Evolutionary conservation across 2,888 invertebrate genomes (phyloP).

Genomic region (Synergus laeviventris): DNA sequence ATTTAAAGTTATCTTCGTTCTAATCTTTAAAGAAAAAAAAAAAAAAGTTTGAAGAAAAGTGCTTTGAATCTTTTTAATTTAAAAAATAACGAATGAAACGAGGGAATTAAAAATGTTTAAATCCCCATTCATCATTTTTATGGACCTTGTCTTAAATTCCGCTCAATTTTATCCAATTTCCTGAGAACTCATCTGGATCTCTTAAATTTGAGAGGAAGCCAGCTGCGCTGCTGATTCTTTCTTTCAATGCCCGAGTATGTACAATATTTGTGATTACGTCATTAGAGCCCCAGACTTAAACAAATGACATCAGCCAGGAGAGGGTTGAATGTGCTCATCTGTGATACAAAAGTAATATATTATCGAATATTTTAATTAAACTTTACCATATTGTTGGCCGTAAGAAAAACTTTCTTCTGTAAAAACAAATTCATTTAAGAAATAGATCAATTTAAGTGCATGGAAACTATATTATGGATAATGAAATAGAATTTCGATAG

Average conservation of each 20-base stretch:
- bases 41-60: not conserved
- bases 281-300: not conserved
- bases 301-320: not conserved
- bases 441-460: no score
- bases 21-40: not conserved
- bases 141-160: not conserved
- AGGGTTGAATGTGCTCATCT: no score
- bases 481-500: no score
- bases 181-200: slow-evolving; percentile 19
- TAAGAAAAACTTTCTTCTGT: no score
- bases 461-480: no score
- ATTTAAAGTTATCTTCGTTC: not conserved
- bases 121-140: slow-evolving; percentile 2
- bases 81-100: not conserved
- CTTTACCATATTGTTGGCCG: no score
- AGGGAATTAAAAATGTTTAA: slow-evolving; percentile 2
- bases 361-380: no score
- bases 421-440: no score
- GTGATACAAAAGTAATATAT: no score
- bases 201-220: not conserved
- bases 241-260: not conserved
- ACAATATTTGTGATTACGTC: slow-evolving; percentile 6
- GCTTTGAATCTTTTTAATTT: not conserved
- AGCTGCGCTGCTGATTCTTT: slow-evolving; percentile 10
- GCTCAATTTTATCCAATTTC: slow-evolving; percentile 27